phyloP scores from a whole-genome alignment of 2,797 vertebrate genomes.

The Bryconaethiops microstoma region DNA sequence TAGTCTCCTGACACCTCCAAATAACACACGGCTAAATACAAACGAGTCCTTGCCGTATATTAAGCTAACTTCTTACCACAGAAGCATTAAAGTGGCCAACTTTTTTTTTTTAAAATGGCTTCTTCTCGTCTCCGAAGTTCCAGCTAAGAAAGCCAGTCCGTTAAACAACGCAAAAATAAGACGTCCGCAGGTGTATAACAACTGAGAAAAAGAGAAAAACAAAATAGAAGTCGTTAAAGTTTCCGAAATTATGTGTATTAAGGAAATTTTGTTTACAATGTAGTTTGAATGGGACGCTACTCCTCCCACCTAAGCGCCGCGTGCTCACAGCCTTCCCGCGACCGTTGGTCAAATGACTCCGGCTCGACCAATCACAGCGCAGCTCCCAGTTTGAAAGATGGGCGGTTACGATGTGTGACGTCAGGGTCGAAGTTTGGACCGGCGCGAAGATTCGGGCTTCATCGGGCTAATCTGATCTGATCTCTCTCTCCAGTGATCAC shows the following conservation, averaged over 20 bases:
- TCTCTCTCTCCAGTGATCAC: not conserved
- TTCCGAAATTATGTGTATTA: slow-evolving; percentile 29
- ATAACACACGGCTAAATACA: not conserved
- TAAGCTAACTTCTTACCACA: not conserved
- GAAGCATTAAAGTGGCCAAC: not conserved
- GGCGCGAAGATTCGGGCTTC: slow-evolving; percentile 69
- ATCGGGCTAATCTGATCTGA: slow-evolving; percentile 18
- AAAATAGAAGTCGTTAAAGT: slow-evolving; percentile 22
- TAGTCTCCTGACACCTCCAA: not conserved
- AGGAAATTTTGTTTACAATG: slow-evolving; percentile 72
- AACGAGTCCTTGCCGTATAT: not conserved
- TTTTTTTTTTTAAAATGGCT: slow-evolving; percentile 49
- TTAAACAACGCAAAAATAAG: not conserved
- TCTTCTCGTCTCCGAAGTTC: slow-evolving; percentile 20
- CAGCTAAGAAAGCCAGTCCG: not conserved
- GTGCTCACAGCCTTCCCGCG: slow-evolving; percentile 85
- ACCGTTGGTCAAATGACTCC: slow-evolving; percentile 90
- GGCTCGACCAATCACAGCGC: slow-evolving; percentile 73
- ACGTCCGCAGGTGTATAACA: not conserved
- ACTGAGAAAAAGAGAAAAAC: not conserved
- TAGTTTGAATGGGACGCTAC: slow-evolving; percentile 65
- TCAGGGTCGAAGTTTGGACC: slow-evolving; percentile 50
- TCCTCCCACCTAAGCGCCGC: slow-evolving; percentile 50
- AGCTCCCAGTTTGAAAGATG: slow-evolving; percentile 79
- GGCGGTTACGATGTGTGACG: slow-evolving; percentile 63